These are phyloP conservation scores for Xerus inauris DNA, from an alignment of 2,113 vertebrate genomes.

Conservation along the genomic window DNA sequence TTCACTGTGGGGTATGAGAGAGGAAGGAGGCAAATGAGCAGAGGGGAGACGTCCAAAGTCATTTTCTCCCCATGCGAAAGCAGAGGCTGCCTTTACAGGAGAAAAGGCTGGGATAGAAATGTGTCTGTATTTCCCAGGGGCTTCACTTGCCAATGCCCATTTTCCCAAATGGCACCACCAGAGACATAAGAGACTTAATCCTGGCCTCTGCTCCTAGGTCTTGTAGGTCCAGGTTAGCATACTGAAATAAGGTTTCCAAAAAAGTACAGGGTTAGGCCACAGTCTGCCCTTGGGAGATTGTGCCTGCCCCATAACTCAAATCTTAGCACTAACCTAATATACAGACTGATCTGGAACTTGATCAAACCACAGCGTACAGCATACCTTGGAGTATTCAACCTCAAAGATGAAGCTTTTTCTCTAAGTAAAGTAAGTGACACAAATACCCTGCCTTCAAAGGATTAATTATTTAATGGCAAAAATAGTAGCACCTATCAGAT, in stretches of 20 bases:
- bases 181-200: neutral
- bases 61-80: conserved; percentile 14
- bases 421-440: neutral
- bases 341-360: neutral
- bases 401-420: conserved; percentile 24
- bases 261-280: neutral
- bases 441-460: neutral
- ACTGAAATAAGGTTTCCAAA: neutral
- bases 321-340: neutral
- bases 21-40: neutral
- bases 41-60: neutral
- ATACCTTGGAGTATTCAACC: neutral
- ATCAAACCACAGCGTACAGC: neutral
- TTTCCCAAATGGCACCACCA: neutral
- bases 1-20: neutral
- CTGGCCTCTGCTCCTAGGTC: neutral
- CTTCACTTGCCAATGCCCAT: neutral
- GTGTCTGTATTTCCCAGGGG: neutral
- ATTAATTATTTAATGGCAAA: neutral
- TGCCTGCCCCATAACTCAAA: neutral
- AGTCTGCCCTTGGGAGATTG: neutral
- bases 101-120: neutral
- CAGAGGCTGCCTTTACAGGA: neutral
- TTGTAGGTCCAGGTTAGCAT: neutral
- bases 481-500: neutral